These are phyloP conservation scores for Caradrina clavipalpis DNA, from an alignment of 2,888 invertebrate species.

Conservation along the genomic window DNA sequence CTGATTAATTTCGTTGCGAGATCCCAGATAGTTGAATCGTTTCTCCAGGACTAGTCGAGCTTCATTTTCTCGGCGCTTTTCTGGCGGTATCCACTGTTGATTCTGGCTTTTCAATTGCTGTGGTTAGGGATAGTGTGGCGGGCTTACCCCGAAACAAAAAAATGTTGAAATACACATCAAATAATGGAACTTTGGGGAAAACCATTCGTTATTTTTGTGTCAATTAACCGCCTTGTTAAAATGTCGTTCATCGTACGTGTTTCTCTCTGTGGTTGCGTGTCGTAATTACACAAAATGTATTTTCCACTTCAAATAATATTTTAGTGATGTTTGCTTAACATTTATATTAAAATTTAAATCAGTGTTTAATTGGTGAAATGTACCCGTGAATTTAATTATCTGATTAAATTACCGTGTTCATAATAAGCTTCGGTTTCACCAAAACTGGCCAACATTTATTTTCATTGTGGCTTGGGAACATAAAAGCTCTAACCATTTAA, in stretches of 20 bases:
- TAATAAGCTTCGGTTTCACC: conserved; percentile 14
- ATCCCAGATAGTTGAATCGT: too few relatives aligned
- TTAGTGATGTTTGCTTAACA: conserved; percentile 5
- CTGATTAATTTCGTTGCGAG: too few relatives aligned
- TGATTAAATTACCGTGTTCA: not conserved
- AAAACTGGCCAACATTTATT: not conserved
- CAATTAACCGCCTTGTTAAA: conserved; percentile 15
- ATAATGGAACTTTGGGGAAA: not conserved
- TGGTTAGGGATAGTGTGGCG: too few relatives aligned
- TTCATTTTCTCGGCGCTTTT: too few relatives aligned
- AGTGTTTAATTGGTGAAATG: conserved; percentile 16
- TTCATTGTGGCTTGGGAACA: not conserved
- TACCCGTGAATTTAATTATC: conserved; percentile 20
- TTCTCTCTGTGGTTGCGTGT: conserved; percentile 20
- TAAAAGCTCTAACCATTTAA: too few relatives aligned
- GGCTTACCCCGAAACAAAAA: too few relatives aligned
- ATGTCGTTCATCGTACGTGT: conserved; percentile 18
- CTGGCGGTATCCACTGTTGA: too few relatives aligned
- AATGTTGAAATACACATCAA: not conserved
- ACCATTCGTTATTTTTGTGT: conserved; percentile 14
- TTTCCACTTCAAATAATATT: conserved; percentile 22
- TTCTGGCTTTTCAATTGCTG: too few relatives aligned
- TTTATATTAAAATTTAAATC: conserved; percentile 23
- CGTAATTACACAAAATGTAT: conserved; percentile 32
- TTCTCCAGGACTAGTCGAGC: too few relatives aligned